Base-by-base conservation (phyloP, 2,888 invertebrate genomes). In the Spisula solida region DNA sequence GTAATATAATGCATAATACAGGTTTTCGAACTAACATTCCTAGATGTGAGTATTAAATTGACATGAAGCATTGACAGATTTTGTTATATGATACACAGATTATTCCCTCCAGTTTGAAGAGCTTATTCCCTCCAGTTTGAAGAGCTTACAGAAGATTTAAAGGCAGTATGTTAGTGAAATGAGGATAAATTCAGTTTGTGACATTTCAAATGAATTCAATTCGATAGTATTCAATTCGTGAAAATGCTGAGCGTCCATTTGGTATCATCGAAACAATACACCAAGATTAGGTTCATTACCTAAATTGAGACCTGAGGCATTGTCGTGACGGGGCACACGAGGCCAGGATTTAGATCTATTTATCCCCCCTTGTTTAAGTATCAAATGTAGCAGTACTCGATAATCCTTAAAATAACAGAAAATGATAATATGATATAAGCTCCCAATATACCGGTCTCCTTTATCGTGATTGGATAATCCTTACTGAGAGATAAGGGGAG, bases 401-500 rank as follows among this genome's bases (percentile, higher is more conserved):
- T 75, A 75, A 75, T 75, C 75, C 31, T 75, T 75, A 75, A 75
- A 75, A 75, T 75, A 75, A 75, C 75, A 75, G 12, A 75, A 75
- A 34, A 34, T 34, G 75, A 75, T 75, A 75, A 12, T 34, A 31
- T 34, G 75, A 75, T 34, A 31, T 34, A 34, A 75, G 18, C 18
- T 75, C 14, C 18, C 75, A 34, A 14, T 75, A 31, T 31, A 75
- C 16, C 18, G 31, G 14, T 34, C 75, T 75, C 34, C 29, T 31
- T 34, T 34, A 75, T 75, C 75, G 31, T n/a, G 48, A 47, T 14
- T 31, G 18, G 16, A 5, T 85, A 85, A 85, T 78, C 51, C 87
- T 18, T 6, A 25, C n/a, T 41, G 41, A 20, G 51, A 83, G 86
- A 86, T 86, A 86, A 80, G 55, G 41, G 31, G 51, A 83, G 86